A percentile compares a stretch with the other conserved stretches of the same genome.
Evolutionary conservation across 2,113 vertebrate genomes (phyloP).

Genomic region (Odontophorus gujanensis): DNA sequence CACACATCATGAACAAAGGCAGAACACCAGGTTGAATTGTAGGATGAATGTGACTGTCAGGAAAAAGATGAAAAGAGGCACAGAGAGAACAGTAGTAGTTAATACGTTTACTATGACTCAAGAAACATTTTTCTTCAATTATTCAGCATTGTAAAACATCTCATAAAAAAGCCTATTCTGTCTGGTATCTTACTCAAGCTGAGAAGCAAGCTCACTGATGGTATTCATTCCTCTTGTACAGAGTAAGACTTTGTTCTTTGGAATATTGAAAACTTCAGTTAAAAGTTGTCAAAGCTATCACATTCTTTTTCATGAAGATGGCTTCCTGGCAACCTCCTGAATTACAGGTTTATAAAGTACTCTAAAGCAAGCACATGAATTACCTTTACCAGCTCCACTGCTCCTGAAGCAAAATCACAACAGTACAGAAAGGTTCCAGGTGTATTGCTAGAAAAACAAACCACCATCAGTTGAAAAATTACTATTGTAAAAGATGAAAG

Average conservation of each 20-base stretch:
- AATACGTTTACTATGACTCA: conserved; percentile 66
- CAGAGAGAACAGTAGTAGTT: conserved; percentile 54
- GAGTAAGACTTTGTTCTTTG: conserved; percentile 60
- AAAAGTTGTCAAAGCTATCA: conserved; percentile 63
- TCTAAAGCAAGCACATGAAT: conserved; percentile 41
- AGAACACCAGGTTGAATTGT: conserved; percentile 82
- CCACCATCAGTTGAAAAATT: conserved; percentile 49
- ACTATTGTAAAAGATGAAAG: conserved; percentile 53
- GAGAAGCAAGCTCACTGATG: conserved; percentile 60
- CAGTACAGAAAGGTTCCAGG: conserved; percentile 88
- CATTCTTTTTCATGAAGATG: conserved; percentile 52
- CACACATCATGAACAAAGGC: conserved; percentile 91
- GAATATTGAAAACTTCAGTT: conserved; percentile 67
- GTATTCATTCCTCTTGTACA: conserved; percentile 60
- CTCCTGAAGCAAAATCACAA: conserved; percentile 91
- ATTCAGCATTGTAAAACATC: conserved; percentile 66
- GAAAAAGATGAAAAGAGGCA: conserved; percentile 60
- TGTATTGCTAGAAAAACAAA: conserved; percentile 76
- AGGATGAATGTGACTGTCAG: conserved; percentile 84
- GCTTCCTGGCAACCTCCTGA: conserved; percentile 58
- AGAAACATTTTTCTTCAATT: conserved; percentile 65
- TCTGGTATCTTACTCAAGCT: conserved; percentile 59
- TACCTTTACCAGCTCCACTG: conserved; percentile 90
- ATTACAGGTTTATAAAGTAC: conserved; percentile 43
- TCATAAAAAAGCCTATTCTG: conserved; percentile 66